A percentile compares a stretch with the other conserved stretches of the same genome.
phyloP scores from a whole-genome alignment of 1,140 invertebrate genomes.

The Nebria ingens region DNA sequence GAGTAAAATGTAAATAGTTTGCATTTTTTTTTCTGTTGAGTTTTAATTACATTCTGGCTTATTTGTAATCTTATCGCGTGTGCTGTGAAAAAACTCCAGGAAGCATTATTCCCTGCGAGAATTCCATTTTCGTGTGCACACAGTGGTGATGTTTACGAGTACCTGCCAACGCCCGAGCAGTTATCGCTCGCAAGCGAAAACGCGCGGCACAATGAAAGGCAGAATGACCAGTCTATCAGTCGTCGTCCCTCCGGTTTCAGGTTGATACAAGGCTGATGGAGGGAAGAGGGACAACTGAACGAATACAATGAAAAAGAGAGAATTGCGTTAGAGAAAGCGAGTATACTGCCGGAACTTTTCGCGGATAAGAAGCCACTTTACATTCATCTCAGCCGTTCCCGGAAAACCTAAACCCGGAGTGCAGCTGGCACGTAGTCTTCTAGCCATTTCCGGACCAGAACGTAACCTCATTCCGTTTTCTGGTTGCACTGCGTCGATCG shows the following conservation, averaged over 20 bases:
- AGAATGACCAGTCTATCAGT: slow-evolving; percentile 7
- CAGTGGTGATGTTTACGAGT: slow-evolving; percentile 1
- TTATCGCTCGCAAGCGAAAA: too few species aligned
- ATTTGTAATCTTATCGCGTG: background rate
- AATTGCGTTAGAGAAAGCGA: background rate
- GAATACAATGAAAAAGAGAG: background rate
- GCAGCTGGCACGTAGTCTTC: slow-evolving; percentile 5
- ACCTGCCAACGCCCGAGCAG: slow-evolving; percentile 5
- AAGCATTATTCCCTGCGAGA: slow-evolving; percentile 2
- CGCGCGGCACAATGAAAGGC: slow-evolving; percentile 5
- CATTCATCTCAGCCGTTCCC: slow-evolving; percentile 7
- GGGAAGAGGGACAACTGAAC: background rate
- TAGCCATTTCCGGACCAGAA: slow-evolving; percentile 2
- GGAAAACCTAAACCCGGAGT: slow-evolving; percentile 6
- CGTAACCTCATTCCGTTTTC: slow-evolving; percentile 4
- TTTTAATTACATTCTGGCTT: background rate
- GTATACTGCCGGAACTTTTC: background rate
- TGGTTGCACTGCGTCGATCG: background rate
- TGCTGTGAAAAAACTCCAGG: background rate
- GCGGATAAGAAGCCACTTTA: slow-evolving; percentile 9
- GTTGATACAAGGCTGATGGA: background rate
- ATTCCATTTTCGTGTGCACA: slow-evolving; percentile 1
- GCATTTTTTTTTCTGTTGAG: background rate
- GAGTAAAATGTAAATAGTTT: too few species aligned
- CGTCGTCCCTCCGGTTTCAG: background rate